Evolutionary conservation across 2,113 vertebrate genomes (phyloP), one percentile per base, ranked within the genome.

Genomic region (Sapayoa aenigma): DNA sequence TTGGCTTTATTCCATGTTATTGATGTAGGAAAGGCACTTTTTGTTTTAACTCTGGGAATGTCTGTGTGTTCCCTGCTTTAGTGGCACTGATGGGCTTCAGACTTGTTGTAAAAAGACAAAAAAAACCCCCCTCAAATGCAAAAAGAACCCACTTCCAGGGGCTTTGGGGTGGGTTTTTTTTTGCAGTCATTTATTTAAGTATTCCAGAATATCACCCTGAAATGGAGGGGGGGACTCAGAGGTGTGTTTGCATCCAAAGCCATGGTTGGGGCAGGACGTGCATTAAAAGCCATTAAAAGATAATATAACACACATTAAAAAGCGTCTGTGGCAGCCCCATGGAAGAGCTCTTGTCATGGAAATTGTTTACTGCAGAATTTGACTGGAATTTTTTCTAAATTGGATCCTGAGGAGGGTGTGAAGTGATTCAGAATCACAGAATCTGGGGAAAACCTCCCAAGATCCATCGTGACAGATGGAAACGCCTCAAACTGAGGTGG

Each of bases 241-340:
- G 1, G 1, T 12, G 35, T n/a, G 1, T 41, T 50, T 46, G 11
- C 22, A 14, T 14, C 41, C 23, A 11, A 12, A 25, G 53, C 37
- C 72, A 6, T 8, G 13, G 31, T 4, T n/a, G 12, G 41, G 46
- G 35, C 56, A 12, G 0, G n/a, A 22, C 11, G 1, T 12, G 8
- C 6, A 2, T 22, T 6, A 17, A 44, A 12, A 22, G 50, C 2
- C 23, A 23, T 21, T 12, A 5, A 24, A 49, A 23, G 9, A 62
- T 12, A 18, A 28, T 15, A 39, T 24, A 17, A 37, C 16, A 16
- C 41, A 4, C 20, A 17, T 31, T 5, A 5, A 20, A 42, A 35
- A 27, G 12, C 41, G 28, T 9, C 24, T 19, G n/a, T 24, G 25
- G 77, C 4, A 12, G 33, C 20, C 31, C 19, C 14, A 3, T 6